Evolutionary conservation across 2,797 vertebrate species (phyloP), one percentile per base, ranked within the genome.

Genomic region (Dendrocincla fuliginosa): DNA sequence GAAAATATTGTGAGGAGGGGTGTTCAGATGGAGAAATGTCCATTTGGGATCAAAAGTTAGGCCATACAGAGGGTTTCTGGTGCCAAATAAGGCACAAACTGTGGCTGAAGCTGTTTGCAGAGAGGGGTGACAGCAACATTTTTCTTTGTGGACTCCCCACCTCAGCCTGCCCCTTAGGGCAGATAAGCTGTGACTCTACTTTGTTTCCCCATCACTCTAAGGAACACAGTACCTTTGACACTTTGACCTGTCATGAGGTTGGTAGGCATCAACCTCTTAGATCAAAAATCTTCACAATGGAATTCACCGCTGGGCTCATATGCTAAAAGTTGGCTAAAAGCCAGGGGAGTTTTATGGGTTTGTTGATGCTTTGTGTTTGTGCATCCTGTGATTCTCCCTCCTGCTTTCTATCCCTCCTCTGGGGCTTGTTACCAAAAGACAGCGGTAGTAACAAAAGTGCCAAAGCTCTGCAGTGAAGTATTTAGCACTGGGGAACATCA

Each of bases 51-150:
- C 10, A 79, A 83, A 80, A 42, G 11, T 37, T 27, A 13, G 24
- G 59, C 28, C 0, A 0, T 1, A 5, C 9, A 56, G 49, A 3
- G 3, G 12, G 24, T 39, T 77, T 52, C 50, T 65, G 9, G 16
- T 77, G 8, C 35, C 24, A 37, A 55, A 0, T 61, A 71, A 78
- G 28, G 23, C 16, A 49, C 8, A 82, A 84, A 46, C 7, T 25
- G 28, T 69, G 49, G 9, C 49, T 93, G 37, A 74, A 95, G 27
- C 13, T 60, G 20, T 78, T 46, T 83, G 22, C 53, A 77, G 60
- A 64, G 9, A 41, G 37, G 10, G 42, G 16, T 3, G 2, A 35
- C 37, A 53, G 20, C 37, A 61, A 8, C 22, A 42, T 14, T 85
- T 93, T 39, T 52, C 15, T 55, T 10, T 1, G 1, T 44, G 64